A percentile compares a stretch with the other conserved stretches of the same genome.
Evolutionary conservation across 2,113 vertebrate species (phyloP).

Genomic region (Vidua chalybeata): DNA sequence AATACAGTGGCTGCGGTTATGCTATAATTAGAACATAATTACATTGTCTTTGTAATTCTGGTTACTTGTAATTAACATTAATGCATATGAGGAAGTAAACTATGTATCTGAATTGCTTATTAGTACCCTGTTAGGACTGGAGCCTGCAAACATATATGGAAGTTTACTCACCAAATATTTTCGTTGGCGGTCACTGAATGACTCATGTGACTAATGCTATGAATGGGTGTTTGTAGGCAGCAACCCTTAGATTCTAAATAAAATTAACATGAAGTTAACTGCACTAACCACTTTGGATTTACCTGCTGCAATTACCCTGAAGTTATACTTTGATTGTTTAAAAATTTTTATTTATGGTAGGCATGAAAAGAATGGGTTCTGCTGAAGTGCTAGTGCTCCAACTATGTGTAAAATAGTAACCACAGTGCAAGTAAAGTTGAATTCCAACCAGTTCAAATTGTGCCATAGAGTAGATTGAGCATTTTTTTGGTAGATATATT

Average conservation of each 20-base stretch:
- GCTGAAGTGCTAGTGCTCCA: background rate
- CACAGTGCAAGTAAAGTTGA: background rate
- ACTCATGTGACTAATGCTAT: conserved; percentile 6
- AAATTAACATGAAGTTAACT: conserved; percentile 44
- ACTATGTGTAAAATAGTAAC: background rate
- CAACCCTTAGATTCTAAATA: background rate
- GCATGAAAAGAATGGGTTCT: background rate
- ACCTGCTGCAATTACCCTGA: conserved; percentile 37
- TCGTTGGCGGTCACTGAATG: conserved; percentile 39
- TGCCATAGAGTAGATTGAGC: background rate
- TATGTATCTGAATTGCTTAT: conserved; percentile 52
- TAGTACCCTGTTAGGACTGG: conserved; percentile 25
- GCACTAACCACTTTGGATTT: conserved; percentile 6
- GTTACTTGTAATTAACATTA: conserved; percentile 61
- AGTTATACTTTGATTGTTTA: conserved; percentile 6
- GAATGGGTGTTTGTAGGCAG: conserved; percentile 31
- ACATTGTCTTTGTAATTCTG: conserved; percentile 51
- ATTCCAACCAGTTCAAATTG: background rate
- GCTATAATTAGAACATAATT: conserved; percentile 56
- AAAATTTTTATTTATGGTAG: background rate
- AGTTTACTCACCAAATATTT: conserved; percentile 64
- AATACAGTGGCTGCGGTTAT: conserved; percentile 34
- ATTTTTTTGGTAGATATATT: background rate
- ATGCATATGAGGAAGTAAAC: conserved; percentile 58
- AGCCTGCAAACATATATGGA: conserved; percentile 29